Percentiles rank a stretch among this genome's conserved stretches.
phyloP scores from a whole-genome alignment of 2,797 vertebrate genomes.

The Hyperoplus immaculatus region DNA sequence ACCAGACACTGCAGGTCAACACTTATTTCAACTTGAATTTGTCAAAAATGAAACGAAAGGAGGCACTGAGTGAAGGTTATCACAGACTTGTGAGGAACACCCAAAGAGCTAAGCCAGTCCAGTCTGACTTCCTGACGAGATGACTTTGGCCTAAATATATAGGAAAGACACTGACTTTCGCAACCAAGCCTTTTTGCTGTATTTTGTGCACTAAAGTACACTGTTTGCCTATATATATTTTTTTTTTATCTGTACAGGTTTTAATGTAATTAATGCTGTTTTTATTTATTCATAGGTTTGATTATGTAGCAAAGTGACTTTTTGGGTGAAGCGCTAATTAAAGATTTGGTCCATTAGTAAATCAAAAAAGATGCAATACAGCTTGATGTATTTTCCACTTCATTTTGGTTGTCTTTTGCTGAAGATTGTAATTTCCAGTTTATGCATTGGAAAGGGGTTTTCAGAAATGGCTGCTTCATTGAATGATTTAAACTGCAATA shows the following conservation, averaged over 20 bases:
- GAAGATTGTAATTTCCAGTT: constrained; percentile 55
- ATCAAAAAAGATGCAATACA: constrained; percentile 37
- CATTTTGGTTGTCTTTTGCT: constrained; percentile 53
- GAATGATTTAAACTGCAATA: constrained; percentile 64
- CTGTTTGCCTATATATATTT: constrained; percentile 82
- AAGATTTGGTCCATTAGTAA: constrained; percentile 43
- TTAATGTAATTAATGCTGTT: constrained; percentile 77
- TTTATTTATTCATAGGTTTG: constrained; percentile 84
- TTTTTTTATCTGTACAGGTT: constrained; percentile 80
- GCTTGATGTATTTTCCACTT: constrained; percentile 49
- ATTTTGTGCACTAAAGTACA: constrained; percentile 84
- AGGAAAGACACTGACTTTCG: constrained; percentile 31
- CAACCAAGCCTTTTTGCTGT: constrained; percentile 77
- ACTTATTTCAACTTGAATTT: not conserved
- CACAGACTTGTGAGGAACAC: constrained; percentile 9
- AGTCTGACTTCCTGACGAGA: constrained; percentile 37
- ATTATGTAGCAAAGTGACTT: constrained; percentile 66
- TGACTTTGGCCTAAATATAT: constrained; percentile 2
- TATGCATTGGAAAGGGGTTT: constrained; percentile 50
- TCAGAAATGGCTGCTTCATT: constrained; percentile 47
- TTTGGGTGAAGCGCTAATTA: constrained; percentile 60
- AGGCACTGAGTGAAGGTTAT: constrained; percentile 37
- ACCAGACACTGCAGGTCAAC: constrained; percentile 25
- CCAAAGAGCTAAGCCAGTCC: constrained; percentile 38
- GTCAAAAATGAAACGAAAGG: not conserved